A percentile compares a stretch with the other conserved stretches of the same genome.
Conservation (phyloP, 2,888 invertebrate genomes). For the Lottia scabra region DNA sequence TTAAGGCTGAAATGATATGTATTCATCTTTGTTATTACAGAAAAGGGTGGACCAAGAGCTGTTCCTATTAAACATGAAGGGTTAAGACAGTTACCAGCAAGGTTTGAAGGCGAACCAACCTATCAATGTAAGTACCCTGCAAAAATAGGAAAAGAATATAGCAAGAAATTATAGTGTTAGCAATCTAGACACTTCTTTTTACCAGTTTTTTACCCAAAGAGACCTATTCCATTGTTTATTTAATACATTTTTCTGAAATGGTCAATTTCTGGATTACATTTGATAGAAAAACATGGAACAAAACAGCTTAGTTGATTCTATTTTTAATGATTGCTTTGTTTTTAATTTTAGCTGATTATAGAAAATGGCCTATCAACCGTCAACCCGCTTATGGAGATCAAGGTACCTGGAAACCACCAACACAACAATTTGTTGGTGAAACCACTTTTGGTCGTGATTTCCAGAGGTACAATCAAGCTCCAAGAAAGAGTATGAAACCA, state of each 20-base stretch:
- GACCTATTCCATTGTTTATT: too few relatives aligned
- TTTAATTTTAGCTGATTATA: constrained; percentile 56
- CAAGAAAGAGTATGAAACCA: constrained; percentile 61
- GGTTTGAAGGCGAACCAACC: constrained; percentile 68
- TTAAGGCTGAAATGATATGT: too few relatives aligned
- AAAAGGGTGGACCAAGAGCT: constrained; percentile 53
- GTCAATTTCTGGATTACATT: too few relatives aligned
- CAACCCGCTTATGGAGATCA: constrained; percentile 39
- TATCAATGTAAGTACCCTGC: constrained; percentile 61
- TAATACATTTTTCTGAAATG: too few relatives aligned
- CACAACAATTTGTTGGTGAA: constrained; percentile 61
- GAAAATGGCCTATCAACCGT: constrained; percentile 56
- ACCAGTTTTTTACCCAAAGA: too few relatives aligned
- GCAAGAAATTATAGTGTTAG: too few relatives aligned
- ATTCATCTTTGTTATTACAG: constrained; percentile 40
- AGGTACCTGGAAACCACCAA: constrained; percentile 57
- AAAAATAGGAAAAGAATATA: not conserved
- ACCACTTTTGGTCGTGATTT: constrained; percentile 66
- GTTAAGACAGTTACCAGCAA: constrained; percentile 48
- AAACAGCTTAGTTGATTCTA: too few relatives aligned
- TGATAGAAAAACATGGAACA: too few relatives aligned
- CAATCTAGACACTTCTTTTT: too few relatives aligned
- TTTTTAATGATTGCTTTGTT: too few relatives aligned
- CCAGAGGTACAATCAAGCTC: constrained; percentile 48
- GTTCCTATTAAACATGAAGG: constrained; percentile 56